Evolutionary conservation across 2,797 vertebrate genomes (phyloP).

Genomic region (Psittacula derbiana): DNA sequence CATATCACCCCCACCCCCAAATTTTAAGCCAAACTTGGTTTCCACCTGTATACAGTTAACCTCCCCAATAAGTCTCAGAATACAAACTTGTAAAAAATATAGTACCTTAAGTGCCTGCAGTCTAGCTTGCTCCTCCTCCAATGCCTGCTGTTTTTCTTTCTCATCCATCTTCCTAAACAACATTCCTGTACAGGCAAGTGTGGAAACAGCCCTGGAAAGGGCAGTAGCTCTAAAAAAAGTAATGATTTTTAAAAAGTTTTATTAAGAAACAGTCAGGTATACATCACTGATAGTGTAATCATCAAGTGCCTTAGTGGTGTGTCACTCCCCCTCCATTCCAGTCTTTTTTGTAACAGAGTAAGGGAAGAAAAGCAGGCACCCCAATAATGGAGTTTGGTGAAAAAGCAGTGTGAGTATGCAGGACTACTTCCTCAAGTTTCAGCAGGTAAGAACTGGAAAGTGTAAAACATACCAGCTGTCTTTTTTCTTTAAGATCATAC

Average conservation of each 20-base stretch:
- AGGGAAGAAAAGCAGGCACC: background rate
- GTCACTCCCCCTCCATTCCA: background rate
- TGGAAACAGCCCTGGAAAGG: slow-evolving; percentile 88
- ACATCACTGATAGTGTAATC: background rate
- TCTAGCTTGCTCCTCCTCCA: slow-evolving; percentile 91
- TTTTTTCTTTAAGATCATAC: background rate
- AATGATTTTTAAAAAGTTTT: background rate
- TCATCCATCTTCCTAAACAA: slow-evolving; percentile 93
- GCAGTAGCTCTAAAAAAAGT: slow-evolving; percentile 83
- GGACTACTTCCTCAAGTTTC: background rate
- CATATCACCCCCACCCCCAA: background rate
- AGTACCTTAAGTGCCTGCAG: slow-evolving; percentile 90
- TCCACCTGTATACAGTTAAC: background rate
- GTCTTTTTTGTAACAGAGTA: background rate
- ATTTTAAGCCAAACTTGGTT: background rate
- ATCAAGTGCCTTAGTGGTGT: background rate
- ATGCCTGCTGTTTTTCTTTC: slow-evolving; percentile 88
- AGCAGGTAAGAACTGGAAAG: background rate
- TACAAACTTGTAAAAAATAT: background rate
- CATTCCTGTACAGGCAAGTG: slow-evolving; percentile 90
- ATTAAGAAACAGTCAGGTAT: background rate
- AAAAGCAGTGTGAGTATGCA: rapidly evolving
- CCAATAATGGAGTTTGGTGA: background rate
- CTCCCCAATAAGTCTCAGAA: background rate
- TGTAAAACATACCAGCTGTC: background rate